Base-by-base conservation (phyloP, 2,888 invertebrate species). In the Drosophila neonasuta region DNA sequence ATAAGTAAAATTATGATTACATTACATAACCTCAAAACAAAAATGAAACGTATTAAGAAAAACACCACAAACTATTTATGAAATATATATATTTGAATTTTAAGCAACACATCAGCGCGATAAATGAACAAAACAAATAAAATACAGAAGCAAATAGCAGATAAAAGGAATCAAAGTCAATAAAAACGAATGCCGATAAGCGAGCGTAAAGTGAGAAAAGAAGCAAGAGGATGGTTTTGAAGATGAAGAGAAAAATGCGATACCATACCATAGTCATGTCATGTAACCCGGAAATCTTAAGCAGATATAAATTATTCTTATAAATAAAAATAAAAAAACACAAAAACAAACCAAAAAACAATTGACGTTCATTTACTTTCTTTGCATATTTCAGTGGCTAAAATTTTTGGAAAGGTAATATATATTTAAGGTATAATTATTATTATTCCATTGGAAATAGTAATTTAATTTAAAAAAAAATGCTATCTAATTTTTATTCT, bases 221-320 rank as follows among this genome's bases (percentile, higher is more conserved):
- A 45, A 60, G 58, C 46, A 9, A 36, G 56, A 52, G 24, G 29
- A 41, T 46, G 29, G 4, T 24, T 15, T 30, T 17, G 57, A 60
- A 20, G 29, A 42, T 20, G 48, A 11, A 41, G 15, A 41, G 39
- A n/a, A 54, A 66, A 57, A 51, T 68, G 77, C 66, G 83, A 83
- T 80, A 83, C 76, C 75, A 86, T 83, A 86, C 86, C 88, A 87
- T 86, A 86, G 86, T 78, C 86, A 80, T 74, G 83, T 80, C 81
- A 87, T 88, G 79, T 86, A 86, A 80, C 66, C 81, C 77, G 68
- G 68, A 84, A 78, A 79, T 76, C 79, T 75, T 89, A 88, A 88
- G 86, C 87, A 89, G 88, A 88, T 87, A 80, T 89, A 88, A 87
- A 88, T 89, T 88, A 88, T 88, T 88, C 88, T 88, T 88, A 89